Conservation (phyloP, 2,113 vertebrate species). For the Bufo bufo region DNA sequence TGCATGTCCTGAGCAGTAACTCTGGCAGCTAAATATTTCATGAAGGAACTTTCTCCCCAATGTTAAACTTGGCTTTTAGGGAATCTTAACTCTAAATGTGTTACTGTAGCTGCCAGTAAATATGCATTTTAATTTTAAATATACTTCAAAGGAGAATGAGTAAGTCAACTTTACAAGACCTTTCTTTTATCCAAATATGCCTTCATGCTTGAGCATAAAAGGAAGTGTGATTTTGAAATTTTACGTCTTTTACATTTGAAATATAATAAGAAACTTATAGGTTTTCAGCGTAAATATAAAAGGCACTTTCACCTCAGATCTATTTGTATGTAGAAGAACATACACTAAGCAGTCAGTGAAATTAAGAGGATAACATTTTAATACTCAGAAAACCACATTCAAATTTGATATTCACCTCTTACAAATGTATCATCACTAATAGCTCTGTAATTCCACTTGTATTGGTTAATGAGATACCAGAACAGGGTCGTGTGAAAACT, state of each 20-base stretch:
- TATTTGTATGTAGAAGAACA: not conserved
- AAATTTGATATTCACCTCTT: not conserved
- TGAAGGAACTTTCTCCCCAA: not conserved
- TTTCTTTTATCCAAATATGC: conserved; percentile 29
- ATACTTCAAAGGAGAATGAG: conserved; percentile 26
- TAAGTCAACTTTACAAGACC: conserved; percentile 1
- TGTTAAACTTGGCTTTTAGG: conserved; percentile 43
- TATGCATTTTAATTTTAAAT: conserved; percentile 50
- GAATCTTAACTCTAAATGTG: conserved; percentile 7
- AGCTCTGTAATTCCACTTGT: too few species aligned
- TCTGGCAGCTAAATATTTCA: conserved; percentile 27
- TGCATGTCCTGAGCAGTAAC: not conserved
- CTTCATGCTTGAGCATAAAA: conserved; percentile 1
- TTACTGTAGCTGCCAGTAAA: conserved; percentile 25
- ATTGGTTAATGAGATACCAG: too few species aligned
- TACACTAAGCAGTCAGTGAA: not conserved
- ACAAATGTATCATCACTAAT: too few species aligned
- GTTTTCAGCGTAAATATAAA: not conserved
- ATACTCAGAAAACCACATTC: not conserved
- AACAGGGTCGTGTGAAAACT: too few species aligned
- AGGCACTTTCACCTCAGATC: not conserved
- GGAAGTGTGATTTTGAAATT: not conserved
- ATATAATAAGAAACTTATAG: not conserved
- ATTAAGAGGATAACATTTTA: not conserved
- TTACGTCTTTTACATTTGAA: not conserved